Evolutionary conservation across 1,140 invertebrate genomes (phyloP).

Genomic region (Choristoneura fumiferana): DNA sequence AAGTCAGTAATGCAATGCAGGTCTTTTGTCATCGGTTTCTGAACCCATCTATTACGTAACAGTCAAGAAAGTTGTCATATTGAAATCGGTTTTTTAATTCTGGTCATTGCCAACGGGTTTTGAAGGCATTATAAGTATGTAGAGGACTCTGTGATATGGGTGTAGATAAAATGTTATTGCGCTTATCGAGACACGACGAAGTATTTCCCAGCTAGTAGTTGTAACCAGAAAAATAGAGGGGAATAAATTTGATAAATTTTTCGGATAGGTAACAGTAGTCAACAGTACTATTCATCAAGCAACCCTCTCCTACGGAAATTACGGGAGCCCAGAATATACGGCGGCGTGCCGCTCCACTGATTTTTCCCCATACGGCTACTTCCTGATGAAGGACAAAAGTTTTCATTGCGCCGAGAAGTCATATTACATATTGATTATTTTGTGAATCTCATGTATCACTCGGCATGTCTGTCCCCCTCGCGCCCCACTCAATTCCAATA

Average conservation of each 20-base stretch:
- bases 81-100: too few relatives aligned
- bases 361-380: slow-evolving; percentile 15
- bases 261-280: background rate
- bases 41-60: too few relatives aligned
- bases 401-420: slow-evolving; percentile 17
- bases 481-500: slow-evolving; percentile 40
- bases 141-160: too few relatives aligned
- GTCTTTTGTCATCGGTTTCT: too few relatives aligned
- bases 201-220: too few relatives aligned
- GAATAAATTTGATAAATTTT: slow-evolving; percentile 4
- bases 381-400: slow-evolving; percentile 17
- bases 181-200: too few relatives aligned
- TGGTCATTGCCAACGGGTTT: too few relatives aligned
- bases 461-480: slow-evolving; percentile 23
- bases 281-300: slow-evolving; percentile 12
- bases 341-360: slow-evolving; percentile 5
- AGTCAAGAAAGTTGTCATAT: too few relatives aligned
- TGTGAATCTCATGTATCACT: slow-evolving; percentile 18
- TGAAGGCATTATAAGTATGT: too few relatives aligned
- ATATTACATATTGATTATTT: slow-evolving; percentile 18
- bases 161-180: too few relatives aligned
- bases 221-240: background rate
- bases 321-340: slow-evolving; percentile 5
- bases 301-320: slow-evolving; percentile 19
- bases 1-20: too few relatives aligned